Base-by-base conservation (phyloP, 2,888 invertebrate species). In the Cephalotes varians region DNA sequence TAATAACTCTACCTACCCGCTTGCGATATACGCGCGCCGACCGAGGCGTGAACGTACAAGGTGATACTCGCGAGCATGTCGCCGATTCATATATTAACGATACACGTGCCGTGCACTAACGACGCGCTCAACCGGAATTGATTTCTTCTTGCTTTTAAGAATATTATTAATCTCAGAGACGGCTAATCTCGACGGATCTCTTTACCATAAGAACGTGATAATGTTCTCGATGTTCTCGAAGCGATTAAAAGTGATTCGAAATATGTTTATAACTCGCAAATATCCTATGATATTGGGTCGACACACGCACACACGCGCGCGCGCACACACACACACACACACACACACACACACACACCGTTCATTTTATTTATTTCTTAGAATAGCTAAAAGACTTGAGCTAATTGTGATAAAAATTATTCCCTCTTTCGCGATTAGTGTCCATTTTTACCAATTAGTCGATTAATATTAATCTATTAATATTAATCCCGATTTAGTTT, bases 1-100 rank as follows among this genome's bases (percentile, higher is more conserved):
- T 91, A 90, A 91, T 91, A 87, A 83, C 83, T 84, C 87, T 86
- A 83, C 90, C 88, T 90, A 90, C 85, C 81, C 84, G 34, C 73
- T 86, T 84, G 83, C 84, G 81, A 83, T 86, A 82, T 47, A 65
- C 64, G 25, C 49, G 65, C 82, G 44, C 21, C 67, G 76, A 10
- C 40, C 28, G 7, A 69, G 44, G 56, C 56, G 71, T 47, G 71
- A 82, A 77, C 47, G 79, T 73, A 81, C 77, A 77, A 81, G 81
- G 60, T 64, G 62, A 83, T 65, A 58, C n/a, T 34, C 31, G 77
- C 77, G 21, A 67, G 67, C 54, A 40, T 28, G 28, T 67, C 51
- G 64, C 21, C 60, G 47, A 74, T 64, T 74, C 64, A 62, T 49
- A 64, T 34, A 64, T 76, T 37, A 60, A 60, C 47, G 62, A 44